Conservation (phyloP, 2,113 vertebrate genomes). For the Datnioides undecimradiatus region DNA sequence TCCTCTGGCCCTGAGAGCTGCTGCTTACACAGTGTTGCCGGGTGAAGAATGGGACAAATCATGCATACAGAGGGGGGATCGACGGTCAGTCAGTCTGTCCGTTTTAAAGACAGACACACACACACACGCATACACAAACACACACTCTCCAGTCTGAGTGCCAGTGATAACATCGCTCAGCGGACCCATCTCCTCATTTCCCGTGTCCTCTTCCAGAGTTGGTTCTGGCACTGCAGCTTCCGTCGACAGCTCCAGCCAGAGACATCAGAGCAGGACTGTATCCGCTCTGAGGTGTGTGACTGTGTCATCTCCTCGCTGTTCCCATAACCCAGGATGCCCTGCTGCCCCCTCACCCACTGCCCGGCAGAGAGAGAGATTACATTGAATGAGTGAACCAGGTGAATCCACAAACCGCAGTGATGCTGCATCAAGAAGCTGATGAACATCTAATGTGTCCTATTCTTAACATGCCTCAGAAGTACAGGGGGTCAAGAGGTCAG, state of each 20-base stretch:
- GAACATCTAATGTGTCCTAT: not conserved
- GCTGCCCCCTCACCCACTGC: slow-evolving; percentile 35
- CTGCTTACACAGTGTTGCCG: slow-evolving; percentile 75
- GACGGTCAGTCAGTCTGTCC: slow-evolving; percentile 68
- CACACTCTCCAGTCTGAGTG: slow-evolving; percentile 59
- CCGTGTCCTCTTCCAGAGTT: slow-evolving; percentile 75
- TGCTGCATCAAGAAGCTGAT: not conserved
- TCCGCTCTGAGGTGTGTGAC: slow-evolving; percentile 64
- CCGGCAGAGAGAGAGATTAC: not conserved
- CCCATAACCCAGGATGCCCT: slow-evolving; percentile 66
- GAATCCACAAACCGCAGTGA: not conserved
- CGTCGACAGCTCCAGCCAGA: slow-evolving; percentile 66
- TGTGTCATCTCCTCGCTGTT: slow-evolving; percentile 56
- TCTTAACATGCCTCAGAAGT: not conserved
- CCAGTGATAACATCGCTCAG: slow-evolving; percentile 79
- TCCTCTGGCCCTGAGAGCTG: slow-evolving; percentile 50
- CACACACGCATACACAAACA: slow-evolving; percentile 65
- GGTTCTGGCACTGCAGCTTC: slow-evolving; percentile 80
- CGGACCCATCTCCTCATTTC: slow-evolving; percentile 61
- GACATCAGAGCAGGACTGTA: slow-evolving; percentile 62
- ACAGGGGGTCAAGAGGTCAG: slow-evolving; percentile 53
- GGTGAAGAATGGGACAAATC: slow-evolving; percentile 78
- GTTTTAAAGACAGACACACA: slow-evolving; percentile 57
- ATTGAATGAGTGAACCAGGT: slow-evolving; percentile 19
- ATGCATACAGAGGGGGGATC: slow-evolving; percentile 76